phyloP scores from a whole-genome alignment of 2,888 invertebrate genomes.

The Tyria jacobaeae region DNA sequence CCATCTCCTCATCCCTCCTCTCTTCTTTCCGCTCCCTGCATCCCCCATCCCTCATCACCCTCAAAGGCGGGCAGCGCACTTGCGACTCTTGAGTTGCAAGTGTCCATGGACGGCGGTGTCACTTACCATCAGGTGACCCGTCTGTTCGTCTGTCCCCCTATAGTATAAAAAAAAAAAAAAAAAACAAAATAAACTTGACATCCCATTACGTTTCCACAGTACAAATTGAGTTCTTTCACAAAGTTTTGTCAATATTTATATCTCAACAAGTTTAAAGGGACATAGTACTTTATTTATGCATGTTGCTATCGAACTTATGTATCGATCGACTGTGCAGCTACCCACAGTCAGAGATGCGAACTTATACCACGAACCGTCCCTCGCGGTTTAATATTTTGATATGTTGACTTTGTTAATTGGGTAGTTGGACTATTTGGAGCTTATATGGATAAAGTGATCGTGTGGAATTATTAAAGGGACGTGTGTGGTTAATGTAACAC shows the following conservation, averaged over 20 bases:
- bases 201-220: too few species aligned
- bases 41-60: too few species aligned
- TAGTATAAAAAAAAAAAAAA: too few species aligned
- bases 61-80: too few species aligned
- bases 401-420: conserved; percentile 7
- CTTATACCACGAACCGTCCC: not conserved
- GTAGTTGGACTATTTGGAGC: not conserved
- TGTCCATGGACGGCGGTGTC: too few species aligned
- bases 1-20: too few species aligned
- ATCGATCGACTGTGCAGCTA: conserved; percentile 32
- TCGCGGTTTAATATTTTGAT: not conserved
- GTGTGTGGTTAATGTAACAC: not conserved
- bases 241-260: not conserved
- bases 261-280: conserved; percentile 14
- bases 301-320: conserved; percentile 14
- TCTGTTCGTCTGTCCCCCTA: too few species aligned
- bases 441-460: not conserved
- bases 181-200: too few species aligned
- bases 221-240: too few species aligned
- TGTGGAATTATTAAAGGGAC: not conserved
- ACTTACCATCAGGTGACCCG: too few species aligned
- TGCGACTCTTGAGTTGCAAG: too few species aligned
- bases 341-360: conserved; percentile 10
- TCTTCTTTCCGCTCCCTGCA: too few species aligned
- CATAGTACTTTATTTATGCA: conserved; percentile 10